Conservation (phyloP, 2,113 vertebrate species). For the Spea bombifrons region DNA sequence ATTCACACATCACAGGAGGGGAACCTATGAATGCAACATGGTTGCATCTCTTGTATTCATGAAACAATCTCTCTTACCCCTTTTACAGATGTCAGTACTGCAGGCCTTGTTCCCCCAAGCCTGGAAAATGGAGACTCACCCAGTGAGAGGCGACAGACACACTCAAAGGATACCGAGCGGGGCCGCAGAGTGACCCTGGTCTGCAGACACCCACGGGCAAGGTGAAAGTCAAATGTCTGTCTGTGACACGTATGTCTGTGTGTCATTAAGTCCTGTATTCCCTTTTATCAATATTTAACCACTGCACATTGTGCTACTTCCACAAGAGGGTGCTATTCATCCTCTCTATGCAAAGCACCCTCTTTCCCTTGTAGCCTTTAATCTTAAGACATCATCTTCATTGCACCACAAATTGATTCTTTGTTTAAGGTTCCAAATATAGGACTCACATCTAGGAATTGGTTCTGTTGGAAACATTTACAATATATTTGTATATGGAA, state of each 20-base stretch:
- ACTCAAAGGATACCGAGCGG: slow-evolving; percentile 38
- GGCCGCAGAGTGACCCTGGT: slow-evolving; percentile 39
- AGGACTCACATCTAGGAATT: too few relatives aligned
- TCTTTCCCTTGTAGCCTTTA: neutral
- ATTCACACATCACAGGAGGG: neutral
- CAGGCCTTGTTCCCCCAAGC: slow-evolving; percentile 24
- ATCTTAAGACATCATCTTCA: neutral
- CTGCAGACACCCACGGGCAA: slow-evolving; percentile 42
- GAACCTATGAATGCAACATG: neutral
- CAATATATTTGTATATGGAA: too few relatives aligned
- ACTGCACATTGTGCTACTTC: neutral
- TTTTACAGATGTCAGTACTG: slow-evolving; percentile 33
- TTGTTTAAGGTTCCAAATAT: too few relatives aligned
- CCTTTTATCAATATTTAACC: neutral
- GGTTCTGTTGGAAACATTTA: too few relatives aligned
- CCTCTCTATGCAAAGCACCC: neutral
- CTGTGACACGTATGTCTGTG: neutral
- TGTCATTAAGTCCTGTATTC: neutral
- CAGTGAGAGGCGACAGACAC: slow-evolving; percentile 20
- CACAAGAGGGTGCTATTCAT: neutral
- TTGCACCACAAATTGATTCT: neutral
- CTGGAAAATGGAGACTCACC: slow-evolving; percentile 45
- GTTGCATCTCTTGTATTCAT: neutral
- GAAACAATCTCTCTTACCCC: neutral
- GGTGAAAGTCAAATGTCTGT: slow-evolving; percentile 5